Evolutionary conservation across 2,113 vertebrate species (phyloP).

Genomic region (Numida meleagris): DNA sequence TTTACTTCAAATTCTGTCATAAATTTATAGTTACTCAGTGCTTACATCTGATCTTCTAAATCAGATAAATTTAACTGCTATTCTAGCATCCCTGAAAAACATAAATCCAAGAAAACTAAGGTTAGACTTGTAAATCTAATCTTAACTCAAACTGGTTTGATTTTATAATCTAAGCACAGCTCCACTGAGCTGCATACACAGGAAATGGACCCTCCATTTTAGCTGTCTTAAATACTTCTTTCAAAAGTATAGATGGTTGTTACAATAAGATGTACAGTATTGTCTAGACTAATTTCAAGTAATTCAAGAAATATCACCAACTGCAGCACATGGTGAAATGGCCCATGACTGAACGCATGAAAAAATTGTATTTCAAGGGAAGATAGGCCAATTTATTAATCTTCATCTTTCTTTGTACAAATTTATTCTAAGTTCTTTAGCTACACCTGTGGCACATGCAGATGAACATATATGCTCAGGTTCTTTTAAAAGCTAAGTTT

Average conservation of each 20-base stretch:
- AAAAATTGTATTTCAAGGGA: background rate
- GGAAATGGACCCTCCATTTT: background rate
- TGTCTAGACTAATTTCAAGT: background rate
- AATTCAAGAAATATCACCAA: background rate
- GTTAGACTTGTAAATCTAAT: background rate
- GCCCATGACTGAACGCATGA: background rate
- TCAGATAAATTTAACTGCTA: accelerated
- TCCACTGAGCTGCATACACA: background rate
- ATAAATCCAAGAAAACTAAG: background rate
- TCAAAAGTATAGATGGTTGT: background rate
- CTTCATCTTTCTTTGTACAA: background rate
- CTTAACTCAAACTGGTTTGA: background rate
- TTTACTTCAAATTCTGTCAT: background rate
- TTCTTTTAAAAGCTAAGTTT: background rate
- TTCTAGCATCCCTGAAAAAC: background rate
- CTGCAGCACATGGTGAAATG: background rate
- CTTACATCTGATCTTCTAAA: background rate
- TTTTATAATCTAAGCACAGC: background rate
- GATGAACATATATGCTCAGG: background rate
- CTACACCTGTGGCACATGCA: background rate
- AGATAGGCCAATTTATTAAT: background rate
- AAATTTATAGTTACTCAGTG: background rate
- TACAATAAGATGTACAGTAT: background rate
- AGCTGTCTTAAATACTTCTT: background rate
- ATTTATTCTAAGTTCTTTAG: background rate